Percentiles rank a stretch among this genome's conserved stretches.
phyloP scores from a whole-genome alignment of 2,113 vertebrate species.

The Rutilus rutilus region DNA sequence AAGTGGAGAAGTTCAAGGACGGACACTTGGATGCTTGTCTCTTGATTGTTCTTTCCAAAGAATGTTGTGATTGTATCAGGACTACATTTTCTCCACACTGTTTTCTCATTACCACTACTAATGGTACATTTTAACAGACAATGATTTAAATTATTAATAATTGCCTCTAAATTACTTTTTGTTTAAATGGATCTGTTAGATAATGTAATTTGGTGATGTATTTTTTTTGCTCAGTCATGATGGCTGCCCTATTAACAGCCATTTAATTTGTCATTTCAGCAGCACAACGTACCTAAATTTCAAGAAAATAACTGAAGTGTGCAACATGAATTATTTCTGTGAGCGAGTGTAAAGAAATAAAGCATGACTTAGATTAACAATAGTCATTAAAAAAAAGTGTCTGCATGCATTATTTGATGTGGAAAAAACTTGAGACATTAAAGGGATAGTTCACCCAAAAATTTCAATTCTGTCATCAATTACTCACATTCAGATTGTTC shows the following conservation, averaged over 20 bases:
- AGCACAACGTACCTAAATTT: not conserved
- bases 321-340: constrained; percentile 8
- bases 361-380: not conserved
- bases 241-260: not conserved
- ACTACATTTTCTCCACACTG: not conserved
- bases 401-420: not conserved
- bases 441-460: no score
- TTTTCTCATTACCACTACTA: not conserved
- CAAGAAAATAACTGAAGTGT: constrained; percentile 18
- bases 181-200: not conserved
- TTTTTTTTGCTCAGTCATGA: not conserved
- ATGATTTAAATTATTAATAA: not conserved
- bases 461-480: no score
- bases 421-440: not conserved
- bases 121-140: not conserved
- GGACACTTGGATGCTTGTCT: not conserved
- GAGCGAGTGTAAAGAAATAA: not conserved
- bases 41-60: not conserved
- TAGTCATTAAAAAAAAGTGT: not conserved
- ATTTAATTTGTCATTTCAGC: not conserved
- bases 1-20: not conserved
- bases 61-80: not conserved
- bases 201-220: not conserved
- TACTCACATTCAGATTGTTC: no score
- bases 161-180: not conserved